Base-by-base conservation (phyloP, 2,797 vertebrate genomes). In the Ctenopoma kingsleyae region DNA sequence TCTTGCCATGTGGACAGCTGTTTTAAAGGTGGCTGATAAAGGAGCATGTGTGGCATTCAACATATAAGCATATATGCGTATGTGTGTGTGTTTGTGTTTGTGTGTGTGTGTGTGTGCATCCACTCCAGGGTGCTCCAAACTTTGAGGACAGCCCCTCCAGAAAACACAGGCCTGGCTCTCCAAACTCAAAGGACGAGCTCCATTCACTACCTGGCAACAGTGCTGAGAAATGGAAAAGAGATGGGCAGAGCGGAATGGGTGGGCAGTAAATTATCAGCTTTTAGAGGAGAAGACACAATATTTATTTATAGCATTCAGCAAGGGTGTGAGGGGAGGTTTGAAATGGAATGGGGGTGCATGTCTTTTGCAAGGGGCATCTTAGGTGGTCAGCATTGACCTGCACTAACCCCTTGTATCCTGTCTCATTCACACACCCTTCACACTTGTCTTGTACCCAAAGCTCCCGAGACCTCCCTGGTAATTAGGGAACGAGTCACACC, bases 361-460 rank as follows among this genome's bases (percentile, higher is more conserved):
- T 86, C 67, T 87, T 88, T 82, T 81, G 91, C 89, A 89, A 71
- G 85, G 91, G 94, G 94, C 92, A 95, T 93, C 96, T 95, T 98
- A 96, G 97, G 98, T 98, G 97, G 98, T 96, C 97, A 94, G 91
- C 73, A 30, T 38, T 95, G 95, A 97, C 96, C 96, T 91, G 87
- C 79, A 82, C 87, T 96, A 93, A 96, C 96, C 97, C 89, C 93
- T 94, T 92, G 94, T 97, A 97, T 98, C 96, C 96, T 97, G 95
- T 96, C 95, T 94, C 93, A 95, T 96, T 97, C 95, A 96, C 93
- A 86, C 25, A n/a, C 74, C 93, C 88, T 91, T 89, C 85, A 92
- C 84, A 91, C 91, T 90, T 85, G 87, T 91, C 91, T 91, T 91
- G 90, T 92, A 83, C 80, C 84, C 78, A 64, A 66, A 82, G 84